phyloP scores from a whole-genome alignment of 2,797 vertebrate species.

The Phoeniculus purpureus region DNA sequence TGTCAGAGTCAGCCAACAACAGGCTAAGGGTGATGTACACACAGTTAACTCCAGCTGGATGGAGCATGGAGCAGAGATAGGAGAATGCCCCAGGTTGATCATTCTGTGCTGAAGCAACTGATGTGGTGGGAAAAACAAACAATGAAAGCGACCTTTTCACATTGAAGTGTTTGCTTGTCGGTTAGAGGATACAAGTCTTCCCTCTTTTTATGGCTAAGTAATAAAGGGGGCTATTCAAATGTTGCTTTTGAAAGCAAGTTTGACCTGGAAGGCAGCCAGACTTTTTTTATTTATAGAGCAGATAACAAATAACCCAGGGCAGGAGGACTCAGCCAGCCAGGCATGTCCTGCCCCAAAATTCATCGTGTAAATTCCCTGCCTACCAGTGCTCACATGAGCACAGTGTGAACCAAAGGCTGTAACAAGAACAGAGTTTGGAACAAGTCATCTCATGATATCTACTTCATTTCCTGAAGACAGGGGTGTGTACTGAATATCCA shows the following conservation, averaged over 20 bases:
- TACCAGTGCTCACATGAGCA: not conserved
- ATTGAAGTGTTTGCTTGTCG: not conserved
- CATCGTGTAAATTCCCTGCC: not conserved
- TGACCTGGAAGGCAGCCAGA: not conserved
- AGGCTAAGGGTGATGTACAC: not conserved
- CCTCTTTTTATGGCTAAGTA: not conserved
- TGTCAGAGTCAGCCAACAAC: not conserved
- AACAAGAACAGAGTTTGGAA: not conserved
- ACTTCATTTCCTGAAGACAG: constrained; percentile 4
- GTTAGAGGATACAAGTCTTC: not conserved
- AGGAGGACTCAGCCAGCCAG: not conserved
- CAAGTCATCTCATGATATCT: constrained; percentile 4
- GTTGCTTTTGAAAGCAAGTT: not conserved
- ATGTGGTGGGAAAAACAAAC: accelerated
- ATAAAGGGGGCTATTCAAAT: not conserved
- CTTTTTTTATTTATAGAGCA: not conserved
- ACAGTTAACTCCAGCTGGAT: not conserved
- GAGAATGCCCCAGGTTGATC: not conserved
- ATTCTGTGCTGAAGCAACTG: not conserved
- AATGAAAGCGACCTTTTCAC: not conserved
- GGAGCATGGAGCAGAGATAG: not conserved
- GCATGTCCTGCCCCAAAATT: not conserved
- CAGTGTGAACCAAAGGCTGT: not conserved
- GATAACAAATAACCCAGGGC: not conserved
- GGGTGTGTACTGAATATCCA: not conserved